A percentile compares a stretch with the other conserved stretches of the same genome.
phyloP scores from a whole-genome alignment of 37 sponge, comb jelly and placozoan genomes.

The Theonella swinhoei region DNA sequence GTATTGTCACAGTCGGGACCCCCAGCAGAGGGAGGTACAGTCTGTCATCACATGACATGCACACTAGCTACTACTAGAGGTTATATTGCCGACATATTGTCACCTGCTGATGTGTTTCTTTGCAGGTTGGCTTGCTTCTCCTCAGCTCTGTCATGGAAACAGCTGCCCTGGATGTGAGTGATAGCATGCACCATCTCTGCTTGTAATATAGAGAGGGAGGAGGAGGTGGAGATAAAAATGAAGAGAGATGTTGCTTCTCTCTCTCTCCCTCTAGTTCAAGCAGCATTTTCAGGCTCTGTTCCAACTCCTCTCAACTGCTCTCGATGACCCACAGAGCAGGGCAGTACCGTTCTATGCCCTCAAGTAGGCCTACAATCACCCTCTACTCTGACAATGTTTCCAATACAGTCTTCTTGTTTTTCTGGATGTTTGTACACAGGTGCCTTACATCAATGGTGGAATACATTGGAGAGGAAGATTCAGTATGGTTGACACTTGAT shows the following conservation, averaged over 20 bases:
- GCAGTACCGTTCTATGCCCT: constrained; percentile 76
- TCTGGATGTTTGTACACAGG: constrained; percentile 29
- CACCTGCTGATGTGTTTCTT: not conserved
- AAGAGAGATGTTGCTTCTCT: too few relatives aligned
- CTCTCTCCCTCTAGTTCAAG: constrained; percentile 54
- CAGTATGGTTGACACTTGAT: constrained; percentile 39
- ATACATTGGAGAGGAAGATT: constrained; percentile 63
- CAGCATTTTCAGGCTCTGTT: constrained; percentile 63
- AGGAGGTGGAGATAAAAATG: too few relatives aligned
- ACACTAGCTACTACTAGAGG: too few relatives aligned
- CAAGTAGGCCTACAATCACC: constrained; percentile 41
- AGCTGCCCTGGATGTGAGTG: constrained; percentile 56
- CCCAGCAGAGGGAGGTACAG: constrained; percentile 70
- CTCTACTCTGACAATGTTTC: not conserved
- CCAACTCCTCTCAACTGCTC: constrained; percentile 55
- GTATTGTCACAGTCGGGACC: constrained; percentile 52
- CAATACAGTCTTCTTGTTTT: not conserved
- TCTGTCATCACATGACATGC: too few relatives aligned
- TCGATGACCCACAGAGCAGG: constrained; percentile 57
- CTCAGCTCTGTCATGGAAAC: constrained; percentile 62
- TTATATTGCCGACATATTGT: too few relatives aligned
- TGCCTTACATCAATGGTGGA: constrained; percentile 82
- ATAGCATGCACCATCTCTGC: too few relatives aligned
- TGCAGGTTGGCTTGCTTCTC: constrained; percentile 68
- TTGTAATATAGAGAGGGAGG: too few relatives aligned